Evolutionary conservation across 2,888 invertebrate genomes (phyloP).

Genomic region (Drosophila percnosoma): DNA sequence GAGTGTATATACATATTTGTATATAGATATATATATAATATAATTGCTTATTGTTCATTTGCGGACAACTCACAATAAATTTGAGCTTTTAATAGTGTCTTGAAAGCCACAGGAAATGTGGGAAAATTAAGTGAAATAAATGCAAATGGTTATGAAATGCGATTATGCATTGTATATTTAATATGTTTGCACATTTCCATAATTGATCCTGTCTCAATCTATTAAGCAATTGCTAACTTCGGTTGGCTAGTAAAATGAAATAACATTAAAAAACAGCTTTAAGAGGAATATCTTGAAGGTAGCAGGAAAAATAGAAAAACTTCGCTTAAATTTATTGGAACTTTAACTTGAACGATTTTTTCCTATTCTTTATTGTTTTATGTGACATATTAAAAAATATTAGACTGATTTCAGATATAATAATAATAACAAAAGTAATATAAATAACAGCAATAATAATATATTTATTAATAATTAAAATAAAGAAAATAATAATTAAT

Average conservation of each 20-base stretch:
- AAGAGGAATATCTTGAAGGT: neutral
- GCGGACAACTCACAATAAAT: neutral
- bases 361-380: neutral
- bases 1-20: neutral
- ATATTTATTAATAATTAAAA: neutral
- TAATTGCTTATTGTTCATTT: slow-evolving; percentile 12
- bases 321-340: neutral
- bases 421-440: neutral
- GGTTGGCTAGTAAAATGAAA: neutral
- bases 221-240: neutral
- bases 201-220: neutral
- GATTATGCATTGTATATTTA: neutral
- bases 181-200: neutral
- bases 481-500: neutral
- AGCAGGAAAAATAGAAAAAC: neutral
- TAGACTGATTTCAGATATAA: neutral
- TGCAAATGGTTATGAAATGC: slow-evolving; percentile 3
- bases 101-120: slow-evolving; percentile 3
- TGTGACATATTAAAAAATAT: neutral
- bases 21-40: neutral
- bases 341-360: neutral
- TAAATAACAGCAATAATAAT: neutral
- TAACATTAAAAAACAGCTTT: neutral
- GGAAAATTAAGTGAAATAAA: slow-evolving; percentile 4
- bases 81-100: neutral